A percentile compares a stretch with the other conserved stretches of the same genome.
Evolutionary conservation across 2,888 invertebrate genomes (phyloP).

Genomic region (Nephrocerus scutellatus): DNA sequence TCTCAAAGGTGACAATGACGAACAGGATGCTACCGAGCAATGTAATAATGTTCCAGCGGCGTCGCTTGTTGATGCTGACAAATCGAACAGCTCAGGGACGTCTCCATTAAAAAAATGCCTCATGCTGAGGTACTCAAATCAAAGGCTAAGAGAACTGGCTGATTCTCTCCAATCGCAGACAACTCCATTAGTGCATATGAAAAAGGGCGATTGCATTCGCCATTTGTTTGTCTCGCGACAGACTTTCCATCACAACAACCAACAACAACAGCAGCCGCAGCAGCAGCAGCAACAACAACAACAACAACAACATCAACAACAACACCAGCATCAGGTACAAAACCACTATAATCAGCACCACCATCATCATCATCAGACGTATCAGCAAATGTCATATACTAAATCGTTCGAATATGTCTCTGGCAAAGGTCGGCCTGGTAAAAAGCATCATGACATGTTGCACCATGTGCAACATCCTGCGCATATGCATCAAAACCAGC

Average conservation of each 20-base stretch:
- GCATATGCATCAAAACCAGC: too few relatives aligned
- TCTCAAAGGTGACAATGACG: slow-evolving; percentile 1
- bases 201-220: slow-evolving; percentile 36
- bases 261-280: slow-evolving; percentile 26
- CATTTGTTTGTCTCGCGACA: slow-evolving; percentile 37
- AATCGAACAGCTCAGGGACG: not conserved
- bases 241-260: slow-evolving; percentile 18
- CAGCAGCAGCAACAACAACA: slow-evolving; percentile 25
- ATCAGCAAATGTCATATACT: slow-evolving; percentile 36
- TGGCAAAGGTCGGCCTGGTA: slow-evolving; percentile 35
- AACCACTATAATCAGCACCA: too few relatives aligned
- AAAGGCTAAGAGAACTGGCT: slow-evolving; percentile 31
- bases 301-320: slow-evolving; percentile 27
- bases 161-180: slow-evolving; percentile 29
- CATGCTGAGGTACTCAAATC: not conserved
- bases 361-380: slow-evolving; percentile 25
- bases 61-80: not conserved
- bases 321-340: too few relatives aligned
- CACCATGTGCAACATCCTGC: slow-evolving; percentile 27
- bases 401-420: slow-evolving; percentile 35
- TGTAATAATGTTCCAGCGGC: not conserved
- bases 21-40: not conserved
- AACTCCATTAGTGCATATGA: slow-evolving; percentile 35
- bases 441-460: slow-evolving; percentile 34
- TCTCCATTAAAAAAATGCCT: not conserved